Base-by-base conservation (phyloP, 2,113 vertebrate species). In the Tiliqua scincoides region DNA sequence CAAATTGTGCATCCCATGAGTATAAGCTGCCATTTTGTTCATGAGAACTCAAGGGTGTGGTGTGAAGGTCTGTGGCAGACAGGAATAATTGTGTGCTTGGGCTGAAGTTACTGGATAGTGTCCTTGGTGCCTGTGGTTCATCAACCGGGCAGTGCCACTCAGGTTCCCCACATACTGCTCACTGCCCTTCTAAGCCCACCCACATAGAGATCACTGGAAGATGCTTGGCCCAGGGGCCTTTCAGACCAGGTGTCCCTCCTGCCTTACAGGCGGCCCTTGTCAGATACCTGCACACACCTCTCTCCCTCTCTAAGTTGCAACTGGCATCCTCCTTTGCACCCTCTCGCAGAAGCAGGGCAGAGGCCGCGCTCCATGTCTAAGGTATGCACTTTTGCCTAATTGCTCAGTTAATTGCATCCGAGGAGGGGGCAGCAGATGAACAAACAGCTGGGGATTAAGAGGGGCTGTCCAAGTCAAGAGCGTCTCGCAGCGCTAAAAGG, bases 381-480 rank as follows among this genome's bases (percentile, higher is more conserved):
- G 67, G 91, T 88, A 92, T 78, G 92, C 91, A 94, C 94, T 95
- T 95, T 92, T 89, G 83, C 83, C 85, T 96, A 95, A 95, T 94
- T 95, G 84, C 91, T 84, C 93, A 94, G 94, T 92, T 95, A 95
- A 94, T 95, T 93, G 91, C 90, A 83, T 90, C 80, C 88, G 82
- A 79, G 90, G 79, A 71, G 59, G 63, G 52, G 75, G 1, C 17
- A 27, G 54, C 40, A 82, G 87, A 68, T 91, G 85, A 94, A 87
- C 89, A 94, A 94, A 91, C 94, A 93, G 93, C 54, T 0, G 93
- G 94, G 92, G 84, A 71, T 90, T 88, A 90, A 92, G 89, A 87
- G 87, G 90, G 79, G 85, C 77, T 87, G 86, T 82, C 62, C 82
- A 85, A 93, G 79, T 84, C 90, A 40, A 86, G 79, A 93, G 85